phyloP scores from a whole-genome alignment of 2,888 invertebrate genomes.

The Stratiomys singularior region DNA sequence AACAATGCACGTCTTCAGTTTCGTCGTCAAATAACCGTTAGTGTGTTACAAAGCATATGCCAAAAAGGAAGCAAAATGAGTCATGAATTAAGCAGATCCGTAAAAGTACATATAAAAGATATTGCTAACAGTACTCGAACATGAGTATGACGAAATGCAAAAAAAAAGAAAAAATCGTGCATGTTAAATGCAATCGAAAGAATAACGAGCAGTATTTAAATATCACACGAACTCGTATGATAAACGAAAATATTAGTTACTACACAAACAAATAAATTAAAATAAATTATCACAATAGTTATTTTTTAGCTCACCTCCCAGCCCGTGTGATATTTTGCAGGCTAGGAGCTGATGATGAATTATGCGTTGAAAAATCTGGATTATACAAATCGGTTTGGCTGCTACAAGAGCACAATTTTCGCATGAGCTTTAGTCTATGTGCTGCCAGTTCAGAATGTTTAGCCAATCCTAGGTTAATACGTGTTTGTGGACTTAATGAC shows the following conservation, averaged over 20 bases:
- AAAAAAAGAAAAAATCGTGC: too few relatives aligned
- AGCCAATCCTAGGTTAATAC: slow-evolving; percentile 72
- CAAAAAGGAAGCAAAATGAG: too few relatives aligned
- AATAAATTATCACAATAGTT: not conserved
- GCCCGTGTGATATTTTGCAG: slow-evolving; percentile 66
- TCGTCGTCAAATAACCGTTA: too few relatives aligned
- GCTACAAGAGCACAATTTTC: slow-evolving; percentile 68
- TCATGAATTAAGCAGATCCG: too few relatives aligned
- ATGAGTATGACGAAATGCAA: too few relatives aligned
- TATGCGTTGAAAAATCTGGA: slow-evolving; percentile 57
- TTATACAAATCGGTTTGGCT: slow-evolving; percentile 79
- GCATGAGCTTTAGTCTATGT: slow-evolving; percentile 55
- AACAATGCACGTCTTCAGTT: too few relatives aligned
- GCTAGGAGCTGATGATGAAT: slow-evolving; percentile 65
- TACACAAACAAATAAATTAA: not conserved
- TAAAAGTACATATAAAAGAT: too few relatives aligned
- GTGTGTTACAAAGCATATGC: too few relatives aligned
- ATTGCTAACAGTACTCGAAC: too few relatives aligned
- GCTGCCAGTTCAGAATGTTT: slow-evolving; percentile 62
- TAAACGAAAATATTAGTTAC: not conserved
- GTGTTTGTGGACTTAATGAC: slow-evolving; percentile 71
- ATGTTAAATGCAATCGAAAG: too few relatives aligned
- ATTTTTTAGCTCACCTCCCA: slow-evolving; percentile 66
- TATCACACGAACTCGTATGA: too few relatives aligned
- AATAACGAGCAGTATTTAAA: too few relatives aligned